phyloP scores from a whole-genome alignment of 1,140 invertebrate species.

The Drosophila novamexicana region DNA sequence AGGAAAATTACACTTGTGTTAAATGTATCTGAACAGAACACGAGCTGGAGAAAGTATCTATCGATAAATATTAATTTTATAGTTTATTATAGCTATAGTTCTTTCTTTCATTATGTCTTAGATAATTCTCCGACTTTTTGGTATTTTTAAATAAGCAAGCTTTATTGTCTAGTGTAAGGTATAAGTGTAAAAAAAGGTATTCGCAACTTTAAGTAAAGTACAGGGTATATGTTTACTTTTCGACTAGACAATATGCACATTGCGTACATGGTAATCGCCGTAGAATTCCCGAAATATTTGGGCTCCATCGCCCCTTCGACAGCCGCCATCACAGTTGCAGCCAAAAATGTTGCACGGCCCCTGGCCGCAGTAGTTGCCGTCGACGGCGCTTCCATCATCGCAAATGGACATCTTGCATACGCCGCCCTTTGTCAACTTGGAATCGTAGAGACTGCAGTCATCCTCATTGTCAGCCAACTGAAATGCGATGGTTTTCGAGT shows the following conservation, averaged over 20 bases:
- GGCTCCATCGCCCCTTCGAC: slow-evolving; percentile 8
- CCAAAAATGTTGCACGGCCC: slow-evolving; percentile 44
- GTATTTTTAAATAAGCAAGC: too few species aligned
- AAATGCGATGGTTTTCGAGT: slow-evolving; percentile 6
- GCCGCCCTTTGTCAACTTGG: not conserved
- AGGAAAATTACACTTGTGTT: too few species aligned
- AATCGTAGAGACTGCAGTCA: slow-evolving; percentile 6
- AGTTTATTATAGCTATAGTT: too few species aligned
- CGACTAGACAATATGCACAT: slow-evolving; percentile 13
- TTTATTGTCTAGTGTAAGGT: too few species aligned
- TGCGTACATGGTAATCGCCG: slow-evolving; percentile 7
- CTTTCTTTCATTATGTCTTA: too few species aligned
- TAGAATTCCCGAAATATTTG: slow-evolving; percentile 8
- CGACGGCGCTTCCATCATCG: slow-evolving; percentile 3
- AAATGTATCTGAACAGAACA: too few species aligned
- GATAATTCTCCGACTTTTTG: too few species aligned
- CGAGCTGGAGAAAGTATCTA: too few species aligned
- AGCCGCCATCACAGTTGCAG: slow-evolving; percentile 23
- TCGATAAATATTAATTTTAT: too few species aligned
- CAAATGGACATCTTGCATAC: slow-evolving; percentile 14
- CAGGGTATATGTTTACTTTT: not conserved
- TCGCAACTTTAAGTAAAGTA: not conserved
- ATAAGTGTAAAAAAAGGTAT: too few species aligned
- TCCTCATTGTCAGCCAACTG: not conserved
- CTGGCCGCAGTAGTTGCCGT: slow-evolving; percentile 22